Percentiles rank a stretch among this genome's conserved stretches.
Conservation (phyloP, 2,888 invertebrate genomes). For the Pimpla rufipes region DNA sequence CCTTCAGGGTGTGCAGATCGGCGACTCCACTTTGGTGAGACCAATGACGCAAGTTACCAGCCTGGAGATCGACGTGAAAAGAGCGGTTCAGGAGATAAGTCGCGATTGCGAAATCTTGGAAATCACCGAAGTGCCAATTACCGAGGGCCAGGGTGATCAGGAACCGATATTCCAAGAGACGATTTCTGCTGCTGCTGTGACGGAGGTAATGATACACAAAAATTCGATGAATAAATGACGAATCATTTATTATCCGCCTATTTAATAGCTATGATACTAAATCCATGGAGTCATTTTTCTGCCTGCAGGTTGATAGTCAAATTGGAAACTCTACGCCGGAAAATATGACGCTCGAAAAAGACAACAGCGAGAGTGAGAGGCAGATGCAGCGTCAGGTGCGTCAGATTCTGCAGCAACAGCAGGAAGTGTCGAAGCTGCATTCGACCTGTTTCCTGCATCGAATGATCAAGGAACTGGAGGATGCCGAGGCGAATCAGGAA, state of each 20-base stretch:
- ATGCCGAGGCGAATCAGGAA: slow-evolving; percentile 47
- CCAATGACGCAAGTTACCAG: slow-evolving; percentile 46
- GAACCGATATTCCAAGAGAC: background rate
- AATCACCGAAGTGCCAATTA: slow-evolving; percentile 57
- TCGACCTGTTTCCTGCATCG: slow-evolving; percentile 71
- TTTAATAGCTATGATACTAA: background rate
- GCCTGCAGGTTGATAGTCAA: slow-evolving; percentile 34
- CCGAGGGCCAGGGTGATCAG: slow-evolving; percentile 76
- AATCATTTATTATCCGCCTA: background rate
- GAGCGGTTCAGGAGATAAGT: slow-evolving; percentile 67
- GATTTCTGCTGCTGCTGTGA: background rate
- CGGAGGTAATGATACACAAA: slow-evolving; percentile 18
- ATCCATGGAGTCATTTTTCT: no score
- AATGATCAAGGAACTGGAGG: slow-evolving; percentile 75
- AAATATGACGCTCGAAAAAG: slow-evolving; percentile 45
- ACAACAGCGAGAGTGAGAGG: background rate
- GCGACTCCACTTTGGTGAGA: slow-evolving; percentile 69
- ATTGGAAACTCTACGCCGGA: slow-evolving; percentile 56
- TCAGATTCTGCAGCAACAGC: slow-evolving; percentile 43
- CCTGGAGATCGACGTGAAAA: slow-evolving; percentile 73
- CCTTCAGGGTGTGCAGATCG: slow-evolving; percentile 76
- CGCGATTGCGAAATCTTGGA: slow-evolving; percentile 35
- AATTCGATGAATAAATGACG: background rate
- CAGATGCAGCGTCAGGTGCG: slow-evolving; percentile 38
- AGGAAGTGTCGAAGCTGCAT: slow-evolving; percentile 64